A percentile compares a stretch with the other conserved stretches of the same genome.
Evolutionary conservation across 2,888 invertebrate species (phyloP).

Genomic region (Nomada goodeniana): DNA sequence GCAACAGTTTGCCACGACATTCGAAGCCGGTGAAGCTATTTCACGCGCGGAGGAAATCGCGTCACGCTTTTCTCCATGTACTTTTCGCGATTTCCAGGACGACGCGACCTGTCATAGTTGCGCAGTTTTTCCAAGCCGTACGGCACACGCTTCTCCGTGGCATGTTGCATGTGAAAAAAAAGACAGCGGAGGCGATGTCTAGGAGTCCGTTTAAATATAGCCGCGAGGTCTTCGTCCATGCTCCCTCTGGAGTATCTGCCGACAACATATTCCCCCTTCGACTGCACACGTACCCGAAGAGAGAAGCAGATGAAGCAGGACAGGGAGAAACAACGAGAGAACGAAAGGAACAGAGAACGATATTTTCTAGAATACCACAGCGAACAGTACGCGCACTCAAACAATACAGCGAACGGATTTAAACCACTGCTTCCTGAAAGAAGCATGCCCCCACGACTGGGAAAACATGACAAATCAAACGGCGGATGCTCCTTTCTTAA

Average conservation of each 20-base stretch:
- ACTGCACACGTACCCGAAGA: conserved; percentile 22
- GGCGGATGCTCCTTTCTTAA: not conserved
- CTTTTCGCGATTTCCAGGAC: conserved; percentile 17
- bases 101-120: conserved; percentile 28
- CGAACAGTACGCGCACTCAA: not conserved
- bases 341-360: conserved; percentile 36
- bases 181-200: conserved; percentile 69
- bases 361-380: conserved; percentile 35
- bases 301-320: conserved; percentile 3
- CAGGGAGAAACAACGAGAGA: conserved; percentile 10
- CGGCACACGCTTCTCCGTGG: conserved; percentile 47
- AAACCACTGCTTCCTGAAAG: conserved; percentile 4
- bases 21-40: not conserved
- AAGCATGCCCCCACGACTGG: not conserved
- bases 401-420: conserved; percentile 25
- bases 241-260: conserved; percentile 60
- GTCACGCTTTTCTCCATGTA: conserved; percentile 22
- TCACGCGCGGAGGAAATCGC: conserved; percentile 11
- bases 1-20: not conserved
- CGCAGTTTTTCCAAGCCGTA: conserved; percentile 50
- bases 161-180: conserved; percentile 43
- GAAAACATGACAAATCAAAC: conserved; percentile 17
- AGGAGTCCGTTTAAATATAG: conserved; percentile 80
- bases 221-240: conserved; percentile 72
- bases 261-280: conserved; percentile 53